Percentiles rank a stretch among this genome's conserved stretches.
phyloP scores from a whole-genome alignment of 2,888 invertebrate genomes.

The Hetaerina titia region DNA sequence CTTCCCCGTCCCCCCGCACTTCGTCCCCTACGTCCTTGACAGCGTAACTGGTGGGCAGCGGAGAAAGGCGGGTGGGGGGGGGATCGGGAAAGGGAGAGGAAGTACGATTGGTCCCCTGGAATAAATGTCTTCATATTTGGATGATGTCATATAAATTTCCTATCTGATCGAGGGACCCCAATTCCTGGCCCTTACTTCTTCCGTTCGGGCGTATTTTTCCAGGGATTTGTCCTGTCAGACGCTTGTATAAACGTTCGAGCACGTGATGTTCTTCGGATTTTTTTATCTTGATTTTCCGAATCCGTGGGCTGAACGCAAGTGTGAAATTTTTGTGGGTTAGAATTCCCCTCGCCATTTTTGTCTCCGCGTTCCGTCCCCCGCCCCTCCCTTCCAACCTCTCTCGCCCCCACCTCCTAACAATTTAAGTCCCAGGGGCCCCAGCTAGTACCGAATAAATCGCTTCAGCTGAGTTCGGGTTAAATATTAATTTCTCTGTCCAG shows the following conservation, averaged over 20 bases:
- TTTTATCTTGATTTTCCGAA: conserved; percentile 16
- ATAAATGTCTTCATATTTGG: conserved; percentile 56
- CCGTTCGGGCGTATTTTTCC: neutral
- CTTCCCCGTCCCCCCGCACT: neutral
- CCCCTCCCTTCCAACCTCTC: neutral
- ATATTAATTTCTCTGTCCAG: neutral
- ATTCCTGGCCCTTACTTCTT: neutral
- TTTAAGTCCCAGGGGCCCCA: no score
- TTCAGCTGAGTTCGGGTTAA: neutral
- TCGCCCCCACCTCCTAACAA: neutral
- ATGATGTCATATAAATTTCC: conserved; percentile 23
- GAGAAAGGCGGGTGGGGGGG: neutral
- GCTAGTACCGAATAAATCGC: neutral
- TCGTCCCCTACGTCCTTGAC: neutral
- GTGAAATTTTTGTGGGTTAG: neutral
- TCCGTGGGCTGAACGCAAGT: conserved; percentile 5
- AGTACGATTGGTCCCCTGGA: neutral
- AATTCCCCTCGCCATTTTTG: neutral
- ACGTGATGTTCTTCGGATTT: neutral
- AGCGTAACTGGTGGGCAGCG: neutral
- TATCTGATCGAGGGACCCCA: conserved; percentile 20
- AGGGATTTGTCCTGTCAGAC: neutral
- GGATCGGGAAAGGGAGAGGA: no score
- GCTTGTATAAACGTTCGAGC: neutral
- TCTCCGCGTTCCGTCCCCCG: neutral